Evolutionary conservation across 2,113 vertebrate species (phyloP).

Genomic region (Pholis gunnellus): DNA sequence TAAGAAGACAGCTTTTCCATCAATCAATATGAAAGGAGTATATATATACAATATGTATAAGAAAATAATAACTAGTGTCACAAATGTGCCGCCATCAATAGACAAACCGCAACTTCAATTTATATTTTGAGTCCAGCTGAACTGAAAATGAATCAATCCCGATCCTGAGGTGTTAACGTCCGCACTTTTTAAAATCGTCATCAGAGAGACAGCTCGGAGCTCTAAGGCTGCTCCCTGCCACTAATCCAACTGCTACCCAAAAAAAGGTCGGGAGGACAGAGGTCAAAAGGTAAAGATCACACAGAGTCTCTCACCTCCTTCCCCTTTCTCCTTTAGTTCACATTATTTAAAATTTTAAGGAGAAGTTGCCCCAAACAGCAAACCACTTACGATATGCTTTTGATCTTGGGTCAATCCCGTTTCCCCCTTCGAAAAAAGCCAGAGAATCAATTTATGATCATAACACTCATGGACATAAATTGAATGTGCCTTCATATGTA

Average conservation of each 20-base stretch:
- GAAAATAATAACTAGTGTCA: slow-evolving; percentile 52
- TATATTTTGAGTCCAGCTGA: slow-evolving; percentile 45
- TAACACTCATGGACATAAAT: slow-evolving; percentile 49
- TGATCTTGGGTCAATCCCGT: slow-evolving; percentile 13
- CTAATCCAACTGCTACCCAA: slow-evolving; percentile 43
- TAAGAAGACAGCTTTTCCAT: slow-evolving; percentile 29
- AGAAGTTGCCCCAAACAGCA: slow-evolving; percentile 68
- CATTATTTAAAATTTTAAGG: slow-evolving; percentile 55
- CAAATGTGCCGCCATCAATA: slow-evolving; percentile 45
- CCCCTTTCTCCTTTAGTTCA: slow-evolving; percentile 55
- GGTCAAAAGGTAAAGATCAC: slow-evolving; percentile 67
- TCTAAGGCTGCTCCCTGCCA: slow-evolving; percentile 40
- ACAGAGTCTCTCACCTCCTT: slow-evolving; percentile 44
- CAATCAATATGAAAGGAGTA: slow-evolving; percentile 44
- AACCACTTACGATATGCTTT: slow-evolving; percentile 40
- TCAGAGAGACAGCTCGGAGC: slow-evolving; percentile 44
- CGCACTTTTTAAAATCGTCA: slow-evolving; percentile 36
- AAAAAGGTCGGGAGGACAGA: slow-evolving; percentile 49
- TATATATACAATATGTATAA: slow-evolving; percentile 62
- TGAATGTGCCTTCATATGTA: slow-evolving; percentile 53
- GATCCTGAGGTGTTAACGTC: slow-evolving; percentile 25
- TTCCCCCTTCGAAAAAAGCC: slow-evolving; percentile 31
- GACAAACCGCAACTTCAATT: slow-evolving; percentile 37
- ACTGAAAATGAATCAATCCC: slow-evolving; percentile 65
- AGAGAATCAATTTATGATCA: slow-evolving; percentile 54